Conservation (phyloP, 1,140 invertebrate genomes). For the Oscheius sp. region DNA sequence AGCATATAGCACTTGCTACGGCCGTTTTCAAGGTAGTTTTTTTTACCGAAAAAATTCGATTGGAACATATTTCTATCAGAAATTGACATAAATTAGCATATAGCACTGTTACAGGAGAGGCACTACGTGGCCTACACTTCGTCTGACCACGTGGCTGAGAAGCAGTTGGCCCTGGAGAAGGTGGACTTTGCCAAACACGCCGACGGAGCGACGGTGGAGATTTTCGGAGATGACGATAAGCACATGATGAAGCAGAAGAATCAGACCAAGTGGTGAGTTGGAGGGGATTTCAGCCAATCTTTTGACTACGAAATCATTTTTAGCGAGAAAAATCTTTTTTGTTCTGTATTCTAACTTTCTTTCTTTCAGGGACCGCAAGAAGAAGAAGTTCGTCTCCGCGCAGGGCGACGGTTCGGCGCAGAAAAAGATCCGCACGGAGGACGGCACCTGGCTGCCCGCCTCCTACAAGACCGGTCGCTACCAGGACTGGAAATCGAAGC, state of each 20-base stretch:
- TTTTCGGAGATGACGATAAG: slow-evolving; percentile 75
- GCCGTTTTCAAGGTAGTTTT: no score
- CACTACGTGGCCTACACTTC: slow-evolving; percentile 19
- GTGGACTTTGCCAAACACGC: slow-evolving; percentile 73
- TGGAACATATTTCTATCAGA: neutral
- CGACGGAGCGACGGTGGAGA: slow-evolving; percentile 73
- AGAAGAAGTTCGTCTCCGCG: slow-evolving; percentile 81
- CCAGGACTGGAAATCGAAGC: slow-evolving; percentile 76
- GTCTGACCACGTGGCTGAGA: slow-evolving; percentile 20
- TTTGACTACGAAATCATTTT: neutral
- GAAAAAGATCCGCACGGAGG: slow-evolving; percentile 88
- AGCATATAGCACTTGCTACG: neutral
- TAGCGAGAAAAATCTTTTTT: neutral
- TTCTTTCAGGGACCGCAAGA: slow-evolving; percentile 75
- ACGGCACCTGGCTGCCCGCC: slow-evolving; percentile 77
- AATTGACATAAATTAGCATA: neutral
- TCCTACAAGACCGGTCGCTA: slow-evolving; percentile 88
- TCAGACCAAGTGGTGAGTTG: slow-evolving; percentile 69
- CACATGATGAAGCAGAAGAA: slow-evolving; percentile 67
- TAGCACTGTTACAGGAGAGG: slow-evolving; percentile 18
- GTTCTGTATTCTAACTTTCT: neutral
- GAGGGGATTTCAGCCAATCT: neutral
- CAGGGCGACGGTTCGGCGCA: slow-evolving; percentile 67
- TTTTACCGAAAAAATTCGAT: neutral
- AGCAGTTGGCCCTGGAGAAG: slow-evolving; percentile 24